Base-by-base conservation (phyloP, 2,888 invertebrate genomes). In the Lacanobia wlatinum region DNA sequence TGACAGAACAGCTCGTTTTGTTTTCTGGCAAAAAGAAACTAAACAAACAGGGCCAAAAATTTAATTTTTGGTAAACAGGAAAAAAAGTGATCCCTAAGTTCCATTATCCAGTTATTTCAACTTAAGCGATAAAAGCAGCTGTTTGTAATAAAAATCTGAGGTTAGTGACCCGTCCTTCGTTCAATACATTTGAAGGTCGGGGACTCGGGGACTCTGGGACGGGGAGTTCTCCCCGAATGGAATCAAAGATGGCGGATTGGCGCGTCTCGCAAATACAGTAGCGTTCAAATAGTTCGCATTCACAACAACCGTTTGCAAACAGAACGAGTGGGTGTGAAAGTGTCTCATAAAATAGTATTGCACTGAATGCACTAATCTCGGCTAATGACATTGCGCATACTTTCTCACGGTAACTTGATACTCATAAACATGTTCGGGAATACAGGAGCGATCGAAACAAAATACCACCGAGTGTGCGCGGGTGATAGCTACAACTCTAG, bases 331-430 rank as follows among this genome's bases (percentile, higher is more conserved):
- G 70, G 82, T 67, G 65, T 53, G 43, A 69, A 80, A 59, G 21
- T 40, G 12, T 65, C 52, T 21, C 23, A 16, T 34, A 28, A 55
- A 21, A 12, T 65, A 59, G n/a, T 62, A 60, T 28, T 64, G 63
- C 67, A 68, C 16, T 34, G 23, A 34, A 68, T 80, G 60, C 56
- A 68, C 67, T 61, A 52, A 78, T 52, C 78, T 63, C 53, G 43
- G 43, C 50, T 73, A 60, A 48, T 52, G 64, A 52, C 28, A 61
- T 55, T 14, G 7, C 10, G 21, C 43, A 46, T 53, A 69, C 60
- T 61, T 64, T 68, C 69, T 62, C 56, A 68, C 53, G 34, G 76
- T 81, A 81, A 81, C 61, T 53, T 58, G 68, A 76, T 69, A 76
- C 69, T 52, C 6, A 5, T 43, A n/a, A 21, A 16, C 14, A 43